Evolutionary conservation across 2,797 vertebrate genomes (phyloP).

Genomic region (Pygocentrus nattereri): DNA sequence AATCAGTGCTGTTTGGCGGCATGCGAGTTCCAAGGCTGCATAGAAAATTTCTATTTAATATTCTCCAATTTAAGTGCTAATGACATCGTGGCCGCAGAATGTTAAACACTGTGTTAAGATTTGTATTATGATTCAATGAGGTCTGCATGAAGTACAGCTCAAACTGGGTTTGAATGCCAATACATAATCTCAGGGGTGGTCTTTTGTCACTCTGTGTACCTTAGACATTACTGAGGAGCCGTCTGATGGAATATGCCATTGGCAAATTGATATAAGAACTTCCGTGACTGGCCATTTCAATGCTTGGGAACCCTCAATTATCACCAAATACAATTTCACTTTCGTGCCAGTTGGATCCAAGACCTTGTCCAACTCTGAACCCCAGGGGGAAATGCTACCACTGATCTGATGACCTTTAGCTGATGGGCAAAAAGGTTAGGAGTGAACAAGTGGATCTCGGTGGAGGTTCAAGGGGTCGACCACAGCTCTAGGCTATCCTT

Average conservation of each 20-base stretch:
- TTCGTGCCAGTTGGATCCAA: background rate
- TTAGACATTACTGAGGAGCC: background rate
- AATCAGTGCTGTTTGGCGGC: slow-evolving; percentile 48
- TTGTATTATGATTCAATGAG: slow-evolving; percentile 42
- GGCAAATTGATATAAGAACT: slow-evolving; percentile 23
- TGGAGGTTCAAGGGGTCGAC: slow-evolving; percentile 27
- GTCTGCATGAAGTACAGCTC: slow-evolving; percentile 42
- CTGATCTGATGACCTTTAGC: slow-evolving; percentile 32
- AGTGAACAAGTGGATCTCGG: slow-evolving; percentile 7
- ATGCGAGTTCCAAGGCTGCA: slow-evolving; percentile 23
- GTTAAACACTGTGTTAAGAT: slow-evolving; percentile 57
- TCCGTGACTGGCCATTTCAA: background rate
- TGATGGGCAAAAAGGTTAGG: slow-evolving; percentile 30
- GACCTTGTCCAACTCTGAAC: slow-evolving; percentile 2
- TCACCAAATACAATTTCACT: background rate
- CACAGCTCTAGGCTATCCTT: slow-evolving; percentile 45
- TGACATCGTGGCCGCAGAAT: slow-evolving; percentile 47
- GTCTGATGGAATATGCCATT: background rate
- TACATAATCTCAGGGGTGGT: slow-evolving; percentile 16
- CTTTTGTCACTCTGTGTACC: background rate
- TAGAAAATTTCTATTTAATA: slow-evolving; percentile 56
- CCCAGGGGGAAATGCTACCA: background rate
- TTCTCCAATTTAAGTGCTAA: slow-evolving; percentile 41
- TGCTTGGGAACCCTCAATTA: background rate
- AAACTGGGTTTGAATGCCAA: slow-evolving; percentile 45